phyloP scores from a whole-genome alignment of 2,113 vertebrate species.

The Pungitius pungitius region DNA sequence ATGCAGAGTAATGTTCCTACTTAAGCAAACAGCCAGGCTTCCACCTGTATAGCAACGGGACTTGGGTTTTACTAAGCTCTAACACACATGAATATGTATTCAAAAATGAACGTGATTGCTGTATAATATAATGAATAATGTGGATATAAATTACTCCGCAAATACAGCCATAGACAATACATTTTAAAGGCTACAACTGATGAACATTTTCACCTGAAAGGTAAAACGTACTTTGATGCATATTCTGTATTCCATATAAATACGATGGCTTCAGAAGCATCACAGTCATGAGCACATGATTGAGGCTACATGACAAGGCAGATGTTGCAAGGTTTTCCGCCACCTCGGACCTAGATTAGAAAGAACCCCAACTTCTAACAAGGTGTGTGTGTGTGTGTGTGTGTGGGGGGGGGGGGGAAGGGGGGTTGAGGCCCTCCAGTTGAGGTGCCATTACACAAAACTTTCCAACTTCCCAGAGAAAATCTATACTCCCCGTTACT shows the following conservation, averaged over 20 bases:
- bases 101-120: constrained; percentile 38
- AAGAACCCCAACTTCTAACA: constrained; percentile 64
- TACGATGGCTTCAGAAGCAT: not conserved
- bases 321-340: constrained; percentile 49
- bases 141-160: not conserved
- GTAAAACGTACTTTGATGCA: not conserved
- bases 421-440: constrained; percentile 52
- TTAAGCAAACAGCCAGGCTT: not conserved
- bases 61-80: too few species aligned
- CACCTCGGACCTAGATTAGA: constrained; percentile 33
- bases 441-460: constrained; percentile 77
- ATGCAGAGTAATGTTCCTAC: not conserved
- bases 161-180: not conserved
- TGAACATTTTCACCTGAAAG: not conserved
- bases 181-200: not conserved
- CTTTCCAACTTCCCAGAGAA: constrained; percentile 72
- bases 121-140: constrained; percentile 42
- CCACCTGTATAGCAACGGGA: not conserved
- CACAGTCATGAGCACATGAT: not conserved
- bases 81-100: constrained; percentile 29
- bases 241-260: not conserved
- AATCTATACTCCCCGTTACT: constrained; percentile 77
- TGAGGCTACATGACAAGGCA: constrained; percentile 6
- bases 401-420: not conserved
- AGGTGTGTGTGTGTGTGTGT: constrained; percentile 4